Base-by-base conservation (phyloP, 2,113 vertebrate genomes). In the Edolisoma coerulescens region DNA sequence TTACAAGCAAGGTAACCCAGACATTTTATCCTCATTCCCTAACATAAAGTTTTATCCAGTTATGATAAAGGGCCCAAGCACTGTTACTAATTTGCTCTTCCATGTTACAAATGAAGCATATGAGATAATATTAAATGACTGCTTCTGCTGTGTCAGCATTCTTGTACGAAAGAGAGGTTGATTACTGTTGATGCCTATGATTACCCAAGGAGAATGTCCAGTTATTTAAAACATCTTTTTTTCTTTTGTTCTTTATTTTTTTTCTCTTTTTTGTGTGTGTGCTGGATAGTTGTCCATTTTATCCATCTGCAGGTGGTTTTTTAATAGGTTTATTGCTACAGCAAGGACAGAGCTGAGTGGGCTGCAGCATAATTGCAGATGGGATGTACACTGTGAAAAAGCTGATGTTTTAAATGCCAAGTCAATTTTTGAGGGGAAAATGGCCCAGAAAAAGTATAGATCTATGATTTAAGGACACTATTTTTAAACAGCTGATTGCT, bases 391-490 rank as follows among this genome's bases (percentile, higher is more conserved):
- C 93, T 90, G 92, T 92, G 95, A 94, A 95, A 97, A 96, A 96
- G 70, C 92, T 88, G 97, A 92, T 94, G 94, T 94, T 97, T 97
- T 94, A 97, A 97, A 96, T 96, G 96, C 97, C 95, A 97, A 96
- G 73, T 83, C 94, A 96, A 94, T 96, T 97, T 89, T 96, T 93
- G 93, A 87, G 80, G 83, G 42, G 61, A 95, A 96, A 96, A 87
- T 91, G 84, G 64, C 21, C 77, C 52, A 86, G 81, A 67, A 95
- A 95, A 93, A 84, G 87, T 71, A 95, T 8, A 88, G 44, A 88
- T 92, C 78, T 92, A 26, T 84, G 80, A 95, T 96, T 90, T 90
- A 86, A 88, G 53, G 45, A 57, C 28, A 83, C 70, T 94, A 91
- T 92, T 95, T 96, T 96, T 95, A 97, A 96, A 91, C n/a, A 93